phyloP scores from a whole-genome alignment of 2,113 vertebrate genomes.

The Varanus komodoensis region DNA sequence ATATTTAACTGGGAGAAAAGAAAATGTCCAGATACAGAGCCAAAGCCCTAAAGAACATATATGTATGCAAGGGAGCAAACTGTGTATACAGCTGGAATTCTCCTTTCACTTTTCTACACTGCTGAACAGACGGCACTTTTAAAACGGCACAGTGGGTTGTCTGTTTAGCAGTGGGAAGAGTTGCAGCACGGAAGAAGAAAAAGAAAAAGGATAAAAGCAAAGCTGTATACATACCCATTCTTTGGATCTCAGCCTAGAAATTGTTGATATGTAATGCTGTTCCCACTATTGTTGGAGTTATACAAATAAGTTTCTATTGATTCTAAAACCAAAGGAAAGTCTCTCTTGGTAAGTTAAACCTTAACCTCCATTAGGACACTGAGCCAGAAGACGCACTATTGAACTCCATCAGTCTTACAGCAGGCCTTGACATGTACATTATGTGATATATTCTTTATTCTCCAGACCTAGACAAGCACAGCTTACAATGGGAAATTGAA shows the following conservation, averaged over 20 bases:
- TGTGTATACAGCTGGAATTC: conserved; percentile 21
- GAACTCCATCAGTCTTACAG: conserved; percentile 54
- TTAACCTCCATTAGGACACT: conserved; percentile 41
- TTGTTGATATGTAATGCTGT: conserved; percentile 1
- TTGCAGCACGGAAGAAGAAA: not conserved
- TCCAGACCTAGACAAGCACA: conserved; percentile 61
- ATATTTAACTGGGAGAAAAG: not conserved
- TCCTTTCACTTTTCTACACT: not conserved
- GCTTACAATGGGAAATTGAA: conserved; percentile 59
- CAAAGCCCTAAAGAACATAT: not conserved
- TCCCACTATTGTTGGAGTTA: conserved; percentile 12
- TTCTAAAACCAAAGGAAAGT: not conserved
- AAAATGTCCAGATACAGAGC: not conserved
- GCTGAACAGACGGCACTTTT: conserved; percentile 24
- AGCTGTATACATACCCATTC: not conserved
- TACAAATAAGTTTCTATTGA: conserved; percentile 13
- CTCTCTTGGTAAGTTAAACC: conserved; percentile 36
- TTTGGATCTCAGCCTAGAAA: conserved; percentile 5
- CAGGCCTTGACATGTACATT: not conserved
- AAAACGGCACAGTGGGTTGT: conserved; percentile 6
- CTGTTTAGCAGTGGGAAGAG: conserved; percentile 24
- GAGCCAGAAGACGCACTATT: conserved; percentile 48
- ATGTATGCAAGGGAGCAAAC: conserved; percentile 8
- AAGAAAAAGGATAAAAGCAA: not conserved
- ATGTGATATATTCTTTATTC: conserved; percentile 40